Evolutionary conservation across 2,113 vertebrate species (phyloP).

Genomic region (Cottus gobio): DNA sequence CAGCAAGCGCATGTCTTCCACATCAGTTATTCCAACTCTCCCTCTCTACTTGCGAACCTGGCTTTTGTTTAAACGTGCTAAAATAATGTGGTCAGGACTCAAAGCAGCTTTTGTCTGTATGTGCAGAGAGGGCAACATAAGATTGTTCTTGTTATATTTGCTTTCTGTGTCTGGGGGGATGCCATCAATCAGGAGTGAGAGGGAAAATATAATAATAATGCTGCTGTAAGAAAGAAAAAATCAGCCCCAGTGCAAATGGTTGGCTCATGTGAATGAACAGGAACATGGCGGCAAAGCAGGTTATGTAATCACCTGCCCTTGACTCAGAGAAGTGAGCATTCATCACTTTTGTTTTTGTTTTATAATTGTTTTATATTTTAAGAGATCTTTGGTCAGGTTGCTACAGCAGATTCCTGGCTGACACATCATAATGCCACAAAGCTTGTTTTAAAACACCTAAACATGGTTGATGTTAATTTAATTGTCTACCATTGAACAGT

Average conservation of each 20-base stretch:
- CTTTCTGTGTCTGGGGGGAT: constrained; percentile 68
- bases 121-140: constrained; percentile 42
- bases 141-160: constrained; percentile 71
- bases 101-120: constrained; percentile 61
- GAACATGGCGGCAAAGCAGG: constrained; percentile 25
- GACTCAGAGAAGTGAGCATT: constrained; percentile 11
- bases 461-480: neutral
- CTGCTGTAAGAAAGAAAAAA: constrained; percentile 30
- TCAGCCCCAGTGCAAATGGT: constrained; percentile 51
- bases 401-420: neutral
- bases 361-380: neutral
- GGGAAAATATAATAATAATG: constrained; percentile 55
- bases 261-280: constrained; percentile 50
- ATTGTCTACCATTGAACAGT: neutral
- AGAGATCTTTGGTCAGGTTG: neutral
- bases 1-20: constrained; percentile 24
- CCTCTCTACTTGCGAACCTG: constrained; percentile 40
- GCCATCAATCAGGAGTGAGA: constrained; percentile 73
- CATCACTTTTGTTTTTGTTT: neutral
- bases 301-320: constrained; percentile 12
- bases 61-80: constrained; percentile 68
- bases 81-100: constrained; percentile 61
- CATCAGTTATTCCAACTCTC: constrained; percentile 20
- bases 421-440: neutral
- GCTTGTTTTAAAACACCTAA: neutral